These are phyloP conservation scores for Cyclina sinensis DNA, from an alignment of 1,140 invertebrate genomes.

Conservation along the genomic window DNA sequence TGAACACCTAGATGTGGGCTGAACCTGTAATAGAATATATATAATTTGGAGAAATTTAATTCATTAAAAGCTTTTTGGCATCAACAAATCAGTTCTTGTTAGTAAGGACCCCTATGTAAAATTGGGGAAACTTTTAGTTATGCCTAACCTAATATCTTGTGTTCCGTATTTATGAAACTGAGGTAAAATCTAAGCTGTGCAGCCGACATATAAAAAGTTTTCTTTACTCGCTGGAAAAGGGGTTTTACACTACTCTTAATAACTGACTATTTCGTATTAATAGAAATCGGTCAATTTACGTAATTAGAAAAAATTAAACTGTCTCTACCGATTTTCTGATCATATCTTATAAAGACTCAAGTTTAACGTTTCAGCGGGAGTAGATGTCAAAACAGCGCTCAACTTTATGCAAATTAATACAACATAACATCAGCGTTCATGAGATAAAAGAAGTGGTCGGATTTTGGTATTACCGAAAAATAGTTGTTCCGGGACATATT, in stretches of 20 bases:
- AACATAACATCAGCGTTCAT: too few relatives aligned
- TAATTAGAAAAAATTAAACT: too few relatives aligned
- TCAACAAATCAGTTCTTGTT: not conserved
- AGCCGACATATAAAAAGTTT: slow-evolving; percentile 21
- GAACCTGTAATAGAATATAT: not conserved
- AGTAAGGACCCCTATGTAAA: not conserved
- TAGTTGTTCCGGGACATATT: too few relatives aligned
- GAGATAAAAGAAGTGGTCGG: too few relatives aligned
- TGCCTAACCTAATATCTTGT: not conserved
- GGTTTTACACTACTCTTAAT: not conserved
- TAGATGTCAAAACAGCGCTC: too few relatives aligned
- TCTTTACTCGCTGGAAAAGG: not conserved
- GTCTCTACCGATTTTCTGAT: not conserved
- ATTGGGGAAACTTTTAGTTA: not conserved
- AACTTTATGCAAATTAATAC: too few relatives aligned
- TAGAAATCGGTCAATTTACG: not conserved
- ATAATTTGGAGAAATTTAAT: not conserved
- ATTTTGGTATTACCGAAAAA: too few relatives aligned
- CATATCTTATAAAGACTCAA: not conserved
- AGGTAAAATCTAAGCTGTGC: not conserved
- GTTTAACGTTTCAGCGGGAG: too few relatives aligned
- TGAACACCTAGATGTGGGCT: not conserved
- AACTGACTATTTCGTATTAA: not conserved
- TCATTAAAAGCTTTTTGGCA: not conserved
- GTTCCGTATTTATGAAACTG: not conserved